Percentiles rank a stretch among this genome's conserved stretches.
Evolutionary conservation across 2,888 invertebrate species (phyloP).

Genomic region (Monopis laevigella): DNA sequence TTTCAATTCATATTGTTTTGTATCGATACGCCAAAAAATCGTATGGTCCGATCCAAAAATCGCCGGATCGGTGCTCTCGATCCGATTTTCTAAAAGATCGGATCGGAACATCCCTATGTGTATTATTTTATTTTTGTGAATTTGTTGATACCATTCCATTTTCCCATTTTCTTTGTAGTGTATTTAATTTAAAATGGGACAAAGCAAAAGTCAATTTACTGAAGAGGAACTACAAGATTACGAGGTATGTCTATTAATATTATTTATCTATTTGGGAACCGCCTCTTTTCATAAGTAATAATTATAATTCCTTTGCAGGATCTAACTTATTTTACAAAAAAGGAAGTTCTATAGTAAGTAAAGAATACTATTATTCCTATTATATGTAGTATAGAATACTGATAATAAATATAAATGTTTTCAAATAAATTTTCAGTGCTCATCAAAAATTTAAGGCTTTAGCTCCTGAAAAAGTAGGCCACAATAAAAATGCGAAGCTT

Average conservation of each 20-base stretch:
- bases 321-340: slow-evolving; percentile 92
- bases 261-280: neutral
- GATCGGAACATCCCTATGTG: no score
- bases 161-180: neutral
- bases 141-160: neutral
- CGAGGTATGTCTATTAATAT: slow-evolving; percentile 71
- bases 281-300: neutral
- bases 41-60: no score
- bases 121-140: neutral
- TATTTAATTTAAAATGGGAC: slow-evolving; percentile 71
- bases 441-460: slow-evolving; percentile 90
- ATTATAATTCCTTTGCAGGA: slow-evolving; percentile 68
- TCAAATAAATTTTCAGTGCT: slow-evolving; percentile 68
- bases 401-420: slow-evolving; percentile 1
- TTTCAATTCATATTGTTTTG: no score
- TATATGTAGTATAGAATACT: neutral
- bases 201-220: slow-evolving; percentile 83
- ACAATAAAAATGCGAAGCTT: slow-evolving; percentile 86
- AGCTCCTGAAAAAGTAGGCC: slow-evolving; percentile 89
- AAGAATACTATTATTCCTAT: neutral
- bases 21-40: no score
- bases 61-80: no score
- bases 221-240: slow-evolving; percentile 92
- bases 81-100: no score
- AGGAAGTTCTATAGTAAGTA: slow-evolving; percentile 90